Evolutionary conservation across 2,888 invertebrate species (phyloP), one percentile per base, ranked within the genome.

Genomic region (Thera obeliscata): DNA sequence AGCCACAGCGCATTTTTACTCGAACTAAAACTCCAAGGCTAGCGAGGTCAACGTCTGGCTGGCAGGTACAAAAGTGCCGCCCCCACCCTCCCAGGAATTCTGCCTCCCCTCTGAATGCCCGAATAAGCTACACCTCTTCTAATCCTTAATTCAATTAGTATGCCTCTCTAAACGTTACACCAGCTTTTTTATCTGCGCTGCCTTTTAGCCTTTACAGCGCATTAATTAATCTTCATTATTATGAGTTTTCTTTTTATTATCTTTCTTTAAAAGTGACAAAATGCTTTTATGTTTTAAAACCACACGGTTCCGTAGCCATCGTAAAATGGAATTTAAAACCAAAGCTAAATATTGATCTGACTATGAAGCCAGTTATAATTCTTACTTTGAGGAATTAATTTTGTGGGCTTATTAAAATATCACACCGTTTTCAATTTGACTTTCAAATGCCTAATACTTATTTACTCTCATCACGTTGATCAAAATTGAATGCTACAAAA

Each of bases 11-110:
- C 41, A 36, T 63, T 59, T 66, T 65, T 61, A 69, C 81, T 86
- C 83, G 75, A 83, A 84, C 85, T 83, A 80, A 78, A 74, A 80
- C 82, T 48, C 83, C 85, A 83, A 79, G 80, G 81, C 87, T 88
- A 88, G 89, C 62, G 86, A 85, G 89, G 91, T 92, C 92, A 92
- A 90, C 87, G 92, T 86, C 92, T 86, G 88, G 82, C 92, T 91
- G 91, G 92, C 92, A 92, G 84, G 80, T 69, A 69, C 66, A 60
- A 69, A 66, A 89, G 85, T 86, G 76, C 71, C 74, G 77, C 77
- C 72, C 76, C 78, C 79, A 76, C 78, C 78, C 75, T 70, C 74
- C 73, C 70, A 68, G 74, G 79, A 77, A 79, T 82, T 84, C 80
- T 81, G 80, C 75, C 78, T 75, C 78, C 78, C 80, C 78, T 77